phyloP scores from a whole-genome alignment of 2,888 invertebrate genomes.

The Yponomeuta malinellus region DNA sequence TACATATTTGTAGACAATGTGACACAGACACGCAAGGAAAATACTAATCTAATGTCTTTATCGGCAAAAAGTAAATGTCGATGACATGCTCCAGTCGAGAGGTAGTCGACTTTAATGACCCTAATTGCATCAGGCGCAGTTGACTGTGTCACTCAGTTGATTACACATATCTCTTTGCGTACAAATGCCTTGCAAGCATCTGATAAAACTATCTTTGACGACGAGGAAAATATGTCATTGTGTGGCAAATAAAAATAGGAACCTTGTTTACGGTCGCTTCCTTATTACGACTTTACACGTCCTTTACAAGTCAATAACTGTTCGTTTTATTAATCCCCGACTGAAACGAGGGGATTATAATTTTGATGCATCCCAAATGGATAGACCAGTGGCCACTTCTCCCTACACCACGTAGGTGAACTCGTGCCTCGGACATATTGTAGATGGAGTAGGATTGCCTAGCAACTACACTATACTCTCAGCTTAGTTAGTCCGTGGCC shows the following conservation, averaged over 20 bases:
- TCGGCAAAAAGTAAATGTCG: background rate
- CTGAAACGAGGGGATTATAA: background rate
- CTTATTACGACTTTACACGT: background rate
- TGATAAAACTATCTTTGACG: conserved; percentile 1
- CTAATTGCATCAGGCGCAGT: conserved; percentile 7
- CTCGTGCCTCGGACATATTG: too few relatives aligned
- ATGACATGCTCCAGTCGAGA: background rate
- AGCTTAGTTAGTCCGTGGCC: too few relatives aligned
- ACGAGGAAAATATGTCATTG: background rate
- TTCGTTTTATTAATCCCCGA: background rate
- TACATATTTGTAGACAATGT: conserved; percentile 3
- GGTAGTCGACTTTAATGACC: conserved; percentile 5
- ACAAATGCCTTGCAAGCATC: background rate
- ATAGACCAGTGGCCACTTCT: too few relatives aligned
- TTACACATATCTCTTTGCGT: conserved; percentile 2
- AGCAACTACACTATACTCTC: too few relatives aligned
- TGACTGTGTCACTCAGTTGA: conserved; percentile 1
- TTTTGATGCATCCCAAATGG: too few relatives aligned
- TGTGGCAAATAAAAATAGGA: background rate
- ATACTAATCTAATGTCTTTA: background rate
- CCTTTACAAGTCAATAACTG: background rate
- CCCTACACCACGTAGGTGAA: too few relatives aligned
- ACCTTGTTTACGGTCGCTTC: background rate
- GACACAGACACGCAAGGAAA: background rate
- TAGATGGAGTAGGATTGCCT: too few relatives aligned